Evolutionary conservation across 2,888 invertebrate species (phyloP).

Genomic region (Chrysodeixis includens): DNA sequence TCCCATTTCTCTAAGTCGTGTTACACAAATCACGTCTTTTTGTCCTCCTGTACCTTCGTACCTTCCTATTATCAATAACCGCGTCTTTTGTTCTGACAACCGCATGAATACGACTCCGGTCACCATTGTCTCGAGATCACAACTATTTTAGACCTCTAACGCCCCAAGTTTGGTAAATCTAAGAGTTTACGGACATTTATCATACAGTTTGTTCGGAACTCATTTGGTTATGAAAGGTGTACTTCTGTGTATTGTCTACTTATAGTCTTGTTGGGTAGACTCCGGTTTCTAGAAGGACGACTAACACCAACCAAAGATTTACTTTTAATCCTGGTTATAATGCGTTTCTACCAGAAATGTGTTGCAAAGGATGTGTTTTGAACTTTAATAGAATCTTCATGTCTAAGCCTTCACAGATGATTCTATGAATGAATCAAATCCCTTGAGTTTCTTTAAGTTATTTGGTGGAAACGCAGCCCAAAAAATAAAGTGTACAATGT

Average conservation of each 20-base stretch:
- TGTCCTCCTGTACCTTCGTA: background rate
- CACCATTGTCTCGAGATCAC: slow-evolving; percentile 33
- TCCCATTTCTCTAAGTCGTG: background rate
- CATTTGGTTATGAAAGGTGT: slow-evolving; percentile 14
- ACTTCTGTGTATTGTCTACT: background rate
- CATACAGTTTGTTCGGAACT: slow-evolving; percentile 10
- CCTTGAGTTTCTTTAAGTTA: too few species aligned
- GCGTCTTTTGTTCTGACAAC: slow-evolving; percentile 32
- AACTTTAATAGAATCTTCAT: too few species aligned
- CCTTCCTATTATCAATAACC: slow-evolving; percentile 15
- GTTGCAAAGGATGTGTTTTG: too few species aligned
- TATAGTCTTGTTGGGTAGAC: background rate
- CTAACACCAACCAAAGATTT: too few species aligned
- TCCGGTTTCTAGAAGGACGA: background rate
- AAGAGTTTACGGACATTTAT: slow-evolving; percentile 25
- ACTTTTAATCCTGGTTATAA: too few species aligned
- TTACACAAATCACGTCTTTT: slow-evolving; percentile 14
- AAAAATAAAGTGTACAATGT: too few species aligned
- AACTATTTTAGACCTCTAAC: slow-evolving; percentile 25
- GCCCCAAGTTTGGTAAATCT: slow-evolving; percentile 21
- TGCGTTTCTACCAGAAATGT: too few species aligned
- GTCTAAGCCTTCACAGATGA: too few species aligned
- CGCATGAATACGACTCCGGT: slow-evolving; percentile 17
- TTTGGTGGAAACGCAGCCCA: too few species aligned
- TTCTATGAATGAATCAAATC: too few species aligned